Conservation (phyloP, 2,888 invertebrate genomes). For the Temnothorax rugatulus region DNA sequence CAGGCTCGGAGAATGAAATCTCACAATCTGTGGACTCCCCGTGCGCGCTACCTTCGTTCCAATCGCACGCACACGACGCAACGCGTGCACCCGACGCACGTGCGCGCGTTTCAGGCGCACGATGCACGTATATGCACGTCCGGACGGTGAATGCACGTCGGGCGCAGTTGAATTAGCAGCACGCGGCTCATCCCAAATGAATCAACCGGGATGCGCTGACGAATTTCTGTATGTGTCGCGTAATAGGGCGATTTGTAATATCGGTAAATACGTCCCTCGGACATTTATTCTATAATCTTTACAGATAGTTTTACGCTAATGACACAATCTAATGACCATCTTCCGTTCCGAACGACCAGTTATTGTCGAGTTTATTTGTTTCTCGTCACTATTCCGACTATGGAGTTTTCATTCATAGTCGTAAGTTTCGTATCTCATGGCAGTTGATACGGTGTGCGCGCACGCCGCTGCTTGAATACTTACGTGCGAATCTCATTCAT, state of each 20-base stretch:
- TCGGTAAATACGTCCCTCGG: conserved; percentile 18
- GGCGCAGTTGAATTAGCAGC: conserved; percentile 61
- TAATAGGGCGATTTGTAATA: conserved; percentile 24
- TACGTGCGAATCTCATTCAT: conserved; percentile 64
- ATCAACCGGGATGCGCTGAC: conserved; percentile 25
- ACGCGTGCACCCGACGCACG: conserved; percentile 60
- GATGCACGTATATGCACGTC: conserved; percentile 26
- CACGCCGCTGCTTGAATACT: neutral
- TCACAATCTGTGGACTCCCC: conserved; percentile 79
- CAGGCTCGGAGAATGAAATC: conserved; percentile 82
- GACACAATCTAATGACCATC: neutral
- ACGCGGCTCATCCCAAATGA: conserved; percentile 45
- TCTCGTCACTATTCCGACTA: neutral
- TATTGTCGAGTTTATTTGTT: neutral
- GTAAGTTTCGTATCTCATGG: conserved; percentile 12
- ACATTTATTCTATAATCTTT: neutral
- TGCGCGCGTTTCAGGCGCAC: conserved; percentile 56
- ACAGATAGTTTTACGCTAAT: conserved; percentile 16
- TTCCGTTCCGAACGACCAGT: neutral
- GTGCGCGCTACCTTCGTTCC: conserved; percentile 67
- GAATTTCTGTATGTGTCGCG: conserved; percentile 26
- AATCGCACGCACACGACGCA: conserved; percentile 69
- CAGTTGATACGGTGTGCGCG: neutral
- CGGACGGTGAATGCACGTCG: conserved; percentile 57
- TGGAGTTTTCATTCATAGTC: conserved; percentile 32